A percentile compares a stretch with the other conserved stretches of the same genome.
Evolutionary conservation across 2,888 invertebrate genomes (phyloP).

Genomic region (Chrysodeixis includens): DNA sequence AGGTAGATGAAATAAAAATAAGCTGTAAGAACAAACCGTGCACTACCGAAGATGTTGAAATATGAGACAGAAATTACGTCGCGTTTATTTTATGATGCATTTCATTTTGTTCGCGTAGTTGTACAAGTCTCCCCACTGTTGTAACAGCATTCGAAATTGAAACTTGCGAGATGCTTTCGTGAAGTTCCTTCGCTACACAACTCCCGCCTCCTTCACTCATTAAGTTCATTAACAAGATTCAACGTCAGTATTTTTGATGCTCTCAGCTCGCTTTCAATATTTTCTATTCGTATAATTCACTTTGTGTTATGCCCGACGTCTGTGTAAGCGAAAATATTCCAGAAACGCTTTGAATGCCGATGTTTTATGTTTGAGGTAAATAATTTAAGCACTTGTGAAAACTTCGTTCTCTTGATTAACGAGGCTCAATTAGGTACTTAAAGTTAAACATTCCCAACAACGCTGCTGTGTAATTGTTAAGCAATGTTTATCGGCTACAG

Average conservation of each 20-base stretch:
- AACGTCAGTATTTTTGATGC: constrained; percentile 84
- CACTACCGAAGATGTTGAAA: constrained; percentile 53
- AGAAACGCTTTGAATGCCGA: constrained; percentile 84
- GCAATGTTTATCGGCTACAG: constrained; percentile 68
- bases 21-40: constrained; percentile 35
- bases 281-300: constrained; percentile 82
- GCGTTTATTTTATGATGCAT: constrained; percentile 76
- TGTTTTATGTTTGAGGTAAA: constrained; percentile 87
- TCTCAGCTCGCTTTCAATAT: constrained; percentile 81
- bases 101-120: constrained; percentile 72
- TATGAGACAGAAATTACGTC: constrained; percentile 58
- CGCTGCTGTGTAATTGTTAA: constrained; percentile 78
- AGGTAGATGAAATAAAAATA: constrained; percentile 43
- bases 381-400: constrained; percentile 87
- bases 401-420: constrained; percentile 86
- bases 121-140: constrained; percentile 64
- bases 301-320: constrained; percentile 77
- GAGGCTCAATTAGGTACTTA: constrained; percentile 84
- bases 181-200: constrained; percentile 76
- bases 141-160: constrained; percentile 78
- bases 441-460: constrained; percentile 81
- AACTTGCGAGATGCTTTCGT: constrained; percentile 79
- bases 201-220: constrained; percentile 82
- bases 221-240: constrained; percentile 86
- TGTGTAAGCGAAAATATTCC: constrained; percentile 84